Percentiles rank a stretch among this genome's conserved stretches.
Evolutionary conservation across 2,113 vertebrate species (phyloP).

Genomic region (Pteropus alecto): DNA sequence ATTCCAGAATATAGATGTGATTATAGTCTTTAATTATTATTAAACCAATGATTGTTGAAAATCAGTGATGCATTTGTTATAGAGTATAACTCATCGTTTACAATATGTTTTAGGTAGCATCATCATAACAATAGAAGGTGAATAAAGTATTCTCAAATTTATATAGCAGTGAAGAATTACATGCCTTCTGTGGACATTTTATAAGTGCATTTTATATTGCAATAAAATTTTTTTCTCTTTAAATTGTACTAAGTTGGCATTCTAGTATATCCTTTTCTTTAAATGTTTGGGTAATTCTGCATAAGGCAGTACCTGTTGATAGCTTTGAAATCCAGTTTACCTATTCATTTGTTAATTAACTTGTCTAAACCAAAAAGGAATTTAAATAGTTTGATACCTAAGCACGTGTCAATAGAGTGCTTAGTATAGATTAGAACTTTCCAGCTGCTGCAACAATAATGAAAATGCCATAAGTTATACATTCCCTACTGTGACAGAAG

Average conservation of each 20-base stretch:
- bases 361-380: not conserved
- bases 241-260: conserved; percentile 52
- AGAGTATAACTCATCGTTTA: conserved; percentile 68
- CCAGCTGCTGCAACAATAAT: not conserved
- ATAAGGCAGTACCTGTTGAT: not conserved
- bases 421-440: not conserved
- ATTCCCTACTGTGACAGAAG: not conserved
- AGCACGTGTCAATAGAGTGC: not conserved
- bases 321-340: not conserved
- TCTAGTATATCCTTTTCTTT: not conserved
- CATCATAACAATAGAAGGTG: conserved; percentile 40
- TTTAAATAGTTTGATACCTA: conserved; percentile 13
- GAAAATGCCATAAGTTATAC: not conserved
- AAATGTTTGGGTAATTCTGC: not conserved
- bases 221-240: conserved; percentile 78
- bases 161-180: conserved; percentile 66
- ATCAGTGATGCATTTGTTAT: conserved; percentile 67
- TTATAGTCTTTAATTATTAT: conserved; percentile 63
- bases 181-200: conserved; percentile 76
- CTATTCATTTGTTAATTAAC: not conserved
- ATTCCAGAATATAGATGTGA: conserved; percentile 71
- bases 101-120: conserved; percentile 62
- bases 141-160: conserved; percentile 72
- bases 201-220: conserved; percentile 77
- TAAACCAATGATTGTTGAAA: conserved; percentile 67